Conservation (phyloP, 2,888 invertebrate genomes). For the Volucella bombylans region DNA sequence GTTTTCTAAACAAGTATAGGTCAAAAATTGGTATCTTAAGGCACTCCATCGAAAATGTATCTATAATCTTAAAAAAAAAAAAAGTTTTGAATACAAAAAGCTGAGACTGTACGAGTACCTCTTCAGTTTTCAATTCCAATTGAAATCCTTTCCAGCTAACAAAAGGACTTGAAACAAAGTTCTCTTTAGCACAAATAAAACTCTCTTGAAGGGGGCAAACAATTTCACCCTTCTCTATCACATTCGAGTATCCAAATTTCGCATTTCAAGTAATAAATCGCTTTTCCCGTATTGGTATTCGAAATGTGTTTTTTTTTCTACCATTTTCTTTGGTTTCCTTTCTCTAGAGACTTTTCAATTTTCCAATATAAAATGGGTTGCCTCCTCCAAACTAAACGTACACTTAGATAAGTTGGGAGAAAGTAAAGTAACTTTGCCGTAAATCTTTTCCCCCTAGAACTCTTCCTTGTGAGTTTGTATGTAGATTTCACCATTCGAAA, state of each 20-base stretch:
- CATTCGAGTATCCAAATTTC: constrained; percentile 19
- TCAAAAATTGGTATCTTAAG: too few relatives aligned
- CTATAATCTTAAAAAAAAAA: too few relatives aligned
- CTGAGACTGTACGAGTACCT: constrained; percentile 5
- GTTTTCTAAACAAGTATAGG: too few relatives aligned
- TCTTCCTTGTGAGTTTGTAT: not conserved
- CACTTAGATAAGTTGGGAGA: constrained; percentile 9
- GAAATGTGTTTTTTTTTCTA: constrained; percentile 12
- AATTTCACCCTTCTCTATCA: not conserved
- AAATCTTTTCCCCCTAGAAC: not conserved
- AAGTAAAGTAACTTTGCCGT: not conserved
- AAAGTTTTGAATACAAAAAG: not conserved
- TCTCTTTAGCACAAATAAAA: not conserved
- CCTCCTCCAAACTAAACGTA: constrained; percentile 8
- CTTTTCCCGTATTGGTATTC: constrained; percentile 13
- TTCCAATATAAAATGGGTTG: constrained; percentile 37
- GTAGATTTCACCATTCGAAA: not conserved
- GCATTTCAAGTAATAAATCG: constrained; percentile 45
- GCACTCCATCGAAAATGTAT: too few relatives aligned
- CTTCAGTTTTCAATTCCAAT: constrained; percentile 47
- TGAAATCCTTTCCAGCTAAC: constrained; percentile 45
- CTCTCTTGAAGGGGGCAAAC: not conserved
- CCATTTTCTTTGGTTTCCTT: not conserved
- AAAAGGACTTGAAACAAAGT: constrained; percentile 22
- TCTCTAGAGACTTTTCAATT: constrained; percentile 46